Percentiles rank a stretch among this genome's conserved stretches.
These are phyloP conservation scores for Eupithecia subumbrata DNA, from an alignment of 2,888 invertebrate genomes.

Conservation along the genomic window DNA sequence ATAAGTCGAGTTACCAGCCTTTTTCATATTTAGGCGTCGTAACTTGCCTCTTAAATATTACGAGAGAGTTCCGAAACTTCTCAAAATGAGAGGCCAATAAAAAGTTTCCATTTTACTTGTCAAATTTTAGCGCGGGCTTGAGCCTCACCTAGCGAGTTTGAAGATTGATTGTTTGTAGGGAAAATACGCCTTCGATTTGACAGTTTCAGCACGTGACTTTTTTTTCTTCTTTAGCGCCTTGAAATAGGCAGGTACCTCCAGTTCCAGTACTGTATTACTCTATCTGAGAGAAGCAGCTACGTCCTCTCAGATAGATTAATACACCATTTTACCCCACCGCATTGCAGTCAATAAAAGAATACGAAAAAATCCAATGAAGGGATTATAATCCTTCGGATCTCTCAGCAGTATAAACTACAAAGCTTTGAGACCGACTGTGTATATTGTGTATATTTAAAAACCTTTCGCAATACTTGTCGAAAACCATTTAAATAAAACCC, in stretches of 20 bases:
- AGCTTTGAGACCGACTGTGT: neutral
- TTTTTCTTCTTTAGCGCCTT: conserved; percentile 6
- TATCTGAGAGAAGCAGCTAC: neutral
- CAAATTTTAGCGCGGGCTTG: conserved; percentile 51
- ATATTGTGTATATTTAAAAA: neutral
- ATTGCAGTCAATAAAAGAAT: too few relatives aligned
- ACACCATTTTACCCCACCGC: too few relatives aligned
- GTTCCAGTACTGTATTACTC: too few relatives aligned
- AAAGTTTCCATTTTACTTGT: conserved; percentile 64
- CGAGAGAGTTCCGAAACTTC: conserved; percentile 40
- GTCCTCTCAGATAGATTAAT: neutral
- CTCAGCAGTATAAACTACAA: too few relatives aligned
- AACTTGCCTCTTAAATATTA: conserved; percentile 67
- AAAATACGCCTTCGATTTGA: conserved; percentile 11
- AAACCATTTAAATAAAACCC: neutral
- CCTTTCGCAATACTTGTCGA: neutral
- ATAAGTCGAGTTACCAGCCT: conserved; percentile 46
- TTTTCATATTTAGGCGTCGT: conserved; percentile 50
- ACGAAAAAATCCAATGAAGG: too few relatives aligned
- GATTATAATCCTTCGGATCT: too few relatives aligned
- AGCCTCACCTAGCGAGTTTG: conserved; percentile 41
- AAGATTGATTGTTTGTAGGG: conserved; percentile 43
- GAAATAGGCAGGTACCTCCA: too few relatives aligned
- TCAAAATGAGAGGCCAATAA: conserved; percentile 58
- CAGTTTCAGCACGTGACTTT: conserved; percentile 22